Percentiles rank a stretch among this genome's conserved stretches.
Evolutionary conservation across 2,113 vertebrate genomes (phyloP).

Genomic region (Emydura subglobosa): DNA sequence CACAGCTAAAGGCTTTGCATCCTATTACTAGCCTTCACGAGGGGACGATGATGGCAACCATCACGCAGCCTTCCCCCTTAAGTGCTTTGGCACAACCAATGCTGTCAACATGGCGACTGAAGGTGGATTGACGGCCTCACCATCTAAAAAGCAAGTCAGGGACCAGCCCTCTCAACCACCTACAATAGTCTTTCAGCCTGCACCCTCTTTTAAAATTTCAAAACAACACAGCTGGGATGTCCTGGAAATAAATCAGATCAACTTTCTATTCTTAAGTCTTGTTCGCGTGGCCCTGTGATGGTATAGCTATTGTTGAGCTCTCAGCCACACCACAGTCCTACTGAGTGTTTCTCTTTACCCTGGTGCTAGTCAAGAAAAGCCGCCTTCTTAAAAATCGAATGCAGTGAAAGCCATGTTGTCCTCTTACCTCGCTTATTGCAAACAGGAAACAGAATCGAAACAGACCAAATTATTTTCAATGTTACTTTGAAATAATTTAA

Average conservation of each 20-base stretch:
- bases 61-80: background rate
- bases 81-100: background rate
- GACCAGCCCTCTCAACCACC: background rate
- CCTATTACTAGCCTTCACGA: background rate
- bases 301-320: background rate
- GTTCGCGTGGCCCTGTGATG: background rate
- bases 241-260: accelerated
- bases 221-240: background rate
- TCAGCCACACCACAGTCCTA: accelerated
- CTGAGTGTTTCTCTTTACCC: background rate
- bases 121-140: background rate
- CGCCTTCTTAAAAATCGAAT: background rate
- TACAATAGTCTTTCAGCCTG: background rate
- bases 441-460: background rate
- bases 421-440: background rate
- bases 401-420: accelerated
- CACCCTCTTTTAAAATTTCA: background rate
- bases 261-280: background rate
- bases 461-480: background rate
- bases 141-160: background rate
- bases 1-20: background rate
- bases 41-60: background rate
- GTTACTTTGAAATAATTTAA: background rate
- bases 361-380: background rate
- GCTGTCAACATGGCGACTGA: background rate